Evolutionary conservation across 1,140 invertebrate species (phyloP).

Genomic region (Nomia melanderi): DNA sequence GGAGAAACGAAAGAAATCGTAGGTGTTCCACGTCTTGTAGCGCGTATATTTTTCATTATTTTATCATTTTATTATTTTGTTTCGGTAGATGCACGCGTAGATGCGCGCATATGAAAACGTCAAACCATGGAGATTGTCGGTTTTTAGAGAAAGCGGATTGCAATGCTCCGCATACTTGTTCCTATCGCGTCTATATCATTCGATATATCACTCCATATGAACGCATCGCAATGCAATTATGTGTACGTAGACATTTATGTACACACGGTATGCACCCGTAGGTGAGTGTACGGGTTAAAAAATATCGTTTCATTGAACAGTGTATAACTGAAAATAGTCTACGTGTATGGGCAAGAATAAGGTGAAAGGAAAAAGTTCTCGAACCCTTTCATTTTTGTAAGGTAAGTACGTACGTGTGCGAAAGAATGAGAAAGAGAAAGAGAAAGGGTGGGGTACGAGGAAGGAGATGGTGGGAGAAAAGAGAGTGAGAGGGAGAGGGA

Average conservation of each 20-base stretch:
- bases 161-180: too few species aligned
- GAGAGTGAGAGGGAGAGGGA: constrained; percentile 3
- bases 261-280: not conserved
- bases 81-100: too few species aligned
- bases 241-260: not conserved
- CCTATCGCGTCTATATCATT: not conserved
- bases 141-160: not conserved
- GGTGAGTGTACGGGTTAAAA: not conserved
- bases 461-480: not conserved
- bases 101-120: not conserved
- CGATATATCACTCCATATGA: not conserved
- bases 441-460: not conserved
- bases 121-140: not conserved
- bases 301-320: not conserved
- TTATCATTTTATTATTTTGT: too few species aligned
- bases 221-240: not conserved
- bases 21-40: too few species aligned
- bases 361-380: constrained; percentile 19
- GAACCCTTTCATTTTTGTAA: constrained; percentile 16
- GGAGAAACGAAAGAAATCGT: too few species aligned
- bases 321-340: not conserved
- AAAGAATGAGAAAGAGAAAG: not conserved
- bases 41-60: too few species aligned
- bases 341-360: not conserved
- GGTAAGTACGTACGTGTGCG: not conserved